Conservation (phyloP, 2,797 vertebrate genomes). For the Alosa sapidissima region DNA sequence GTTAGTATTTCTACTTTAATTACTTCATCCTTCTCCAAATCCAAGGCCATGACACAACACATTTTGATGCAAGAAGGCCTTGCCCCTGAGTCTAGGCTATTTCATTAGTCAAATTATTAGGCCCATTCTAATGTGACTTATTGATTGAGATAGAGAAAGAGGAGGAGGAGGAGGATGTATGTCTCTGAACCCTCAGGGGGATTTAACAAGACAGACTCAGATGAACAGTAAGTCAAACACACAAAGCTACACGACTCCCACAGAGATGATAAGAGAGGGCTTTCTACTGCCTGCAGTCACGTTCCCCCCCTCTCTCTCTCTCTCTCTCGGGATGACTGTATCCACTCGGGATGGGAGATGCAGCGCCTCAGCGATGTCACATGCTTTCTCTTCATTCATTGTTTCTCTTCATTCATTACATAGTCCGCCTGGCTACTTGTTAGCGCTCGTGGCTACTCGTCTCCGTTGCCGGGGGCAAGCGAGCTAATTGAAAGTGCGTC, state of each 20-base stretch:
- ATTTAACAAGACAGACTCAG: background rate
- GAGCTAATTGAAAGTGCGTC: conserved; percentile 52
- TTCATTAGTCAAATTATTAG: conserved; percentile 7
- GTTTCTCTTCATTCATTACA: background rate
- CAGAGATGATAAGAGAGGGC: background rate
- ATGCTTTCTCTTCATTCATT: background rate
- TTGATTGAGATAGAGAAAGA: background rate
- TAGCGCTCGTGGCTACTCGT: conserved; percentile 31
- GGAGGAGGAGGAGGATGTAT: background rate
- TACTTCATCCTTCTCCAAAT: background rate
- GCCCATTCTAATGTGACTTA: background rate
- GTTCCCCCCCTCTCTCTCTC: background rate
- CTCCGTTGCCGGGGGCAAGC: conserved; percentile 46
- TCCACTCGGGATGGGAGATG: background rate
- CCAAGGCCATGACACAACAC: background rate
- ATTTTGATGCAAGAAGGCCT: background rate
- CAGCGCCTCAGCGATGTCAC: background rate
- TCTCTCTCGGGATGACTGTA: background rate
- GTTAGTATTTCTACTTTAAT: background rate
- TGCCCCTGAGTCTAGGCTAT: background rate
- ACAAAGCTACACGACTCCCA: background rate
- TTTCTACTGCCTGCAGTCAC: background rate
- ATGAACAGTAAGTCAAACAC: background rate
- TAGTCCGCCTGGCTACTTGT: conserved; percentile 36
- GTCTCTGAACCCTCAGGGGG: background rate